Evolutionary conservation across 1,140 invertebrate species (phyloP).

Genomic region (Ptiloglossa arizonensis): DNA sequence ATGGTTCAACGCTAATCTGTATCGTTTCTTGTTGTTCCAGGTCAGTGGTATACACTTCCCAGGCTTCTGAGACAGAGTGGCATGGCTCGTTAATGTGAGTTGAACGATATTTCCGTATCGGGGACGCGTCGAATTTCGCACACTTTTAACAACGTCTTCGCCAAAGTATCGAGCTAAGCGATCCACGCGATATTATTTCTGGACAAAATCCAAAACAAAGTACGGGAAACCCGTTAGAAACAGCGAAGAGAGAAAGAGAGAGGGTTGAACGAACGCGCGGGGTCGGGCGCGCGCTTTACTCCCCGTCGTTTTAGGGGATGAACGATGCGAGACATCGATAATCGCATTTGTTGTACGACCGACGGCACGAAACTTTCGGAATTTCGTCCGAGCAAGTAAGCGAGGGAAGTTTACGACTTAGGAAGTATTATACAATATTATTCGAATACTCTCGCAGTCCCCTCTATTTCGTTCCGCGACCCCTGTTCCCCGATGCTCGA

Average conservation of each 20-base stretch:
- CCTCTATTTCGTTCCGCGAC: neutral
- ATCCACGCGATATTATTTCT: conserved; percentile 44
- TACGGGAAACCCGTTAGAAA: conserved; percentile 21
- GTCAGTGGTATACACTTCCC: conserved; percentile 79
- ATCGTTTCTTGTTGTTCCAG: conserved; percentile 67
- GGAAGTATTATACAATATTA: conserved; percentile 60
- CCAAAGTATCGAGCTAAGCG: conserved; percentile 2
- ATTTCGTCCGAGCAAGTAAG: conserved; percentile 55
- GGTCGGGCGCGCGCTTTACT: conserved; percentile 52
- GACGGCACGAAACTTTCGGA: conserved; percentile 64
- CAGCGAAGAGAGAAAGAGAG: conserved; percentile 29
- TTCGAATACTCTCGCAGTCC: conserved; percentile 45
- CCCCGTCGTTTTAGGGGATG: conserved; percentile 58
- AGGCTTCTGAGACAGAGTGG: conserved; percentile 73
- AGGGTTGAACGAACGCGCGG: conserved; percentile 60
- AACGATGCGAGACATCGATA: conserved; percentile 65
- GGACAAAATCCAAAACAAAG: conserved; percentile 37
- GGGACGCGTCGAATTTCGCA: neutral
- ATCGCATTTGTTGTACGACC: conserved; percentile 69
- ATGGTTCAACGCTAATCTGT: no score
- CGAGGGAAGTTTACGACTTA: conserved; percentile 64
- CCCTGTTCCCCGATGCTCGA: conserved; percentile 23
- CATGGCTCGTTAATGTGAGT: conserved; percentile 78
- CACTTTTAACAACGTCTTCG: conserved; percentile 8
- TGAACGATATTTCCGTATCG: conserved; percentile 65